These are phyloP conservation scores for Drosophila anceps DNA, from an alignment of 2,888 invertebrate species.

Conservation along the genomic window DNA sequence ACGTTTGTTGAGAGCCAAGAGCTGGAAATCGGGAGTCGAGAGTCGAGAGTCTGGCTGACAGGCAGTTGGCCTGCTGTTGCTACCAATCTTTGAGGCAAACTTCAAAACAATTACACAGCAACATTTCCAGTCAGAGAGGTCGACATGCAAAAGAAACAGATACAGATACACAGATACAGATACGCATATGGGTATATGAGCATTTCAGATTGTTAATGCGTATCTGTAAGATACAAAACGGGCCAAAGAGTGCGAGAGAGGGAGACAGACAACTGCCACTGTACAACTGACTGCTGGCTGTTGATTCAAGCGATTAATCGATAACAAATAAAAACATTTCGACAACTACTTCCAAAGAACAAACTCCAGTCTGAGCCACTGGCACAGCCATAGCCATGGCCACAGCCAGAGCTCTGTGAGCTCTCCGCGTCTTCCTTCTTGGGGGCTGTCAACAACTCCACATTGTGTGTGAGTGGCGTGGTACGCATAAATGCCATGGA, in stretches of 20 bases:
- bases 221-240: slow-evolving; percentile 41
- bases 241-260: not conserved
- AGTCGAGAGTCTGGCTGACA: slow-evolving; percentile 46
- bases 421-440: slow-evolving; percentile 2
- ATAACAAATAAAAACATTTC: slow-evolving; percentile 81
- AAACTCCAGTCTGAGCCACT: slow-evolving; percentile 26
- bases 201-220: slow-evolving; percentile 10
- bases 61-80: slow-evolving; percentile 69
- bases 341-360: slow-evolving; percentile 79
- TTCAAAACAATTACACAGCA: slow-evolving; percentile 81
- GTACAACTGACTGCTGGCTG: slow-evolving; percentile 57
- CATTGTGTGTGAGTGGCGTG: slow-evolving; percentile 78
- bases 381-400: slow-evolving; percentile 7
- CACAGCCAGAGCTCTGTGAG: not conserved
- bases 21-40: slow-evolving; percentile 11
- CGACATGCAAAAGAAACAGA: slow-evolving; percentile 56
- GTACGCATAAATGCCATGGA: slow-evolving; percentile 80
- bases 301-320: slow-evolving; percentile 80
- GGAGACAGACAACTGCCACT: slow-evolving; percentile 54
- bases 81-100: slow-evolving; percentile 77
- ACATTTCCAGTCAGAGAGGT: slow-evolving; percentile 61
- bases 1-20: not conserved
- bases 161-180: slow-evolving; percentile 20
- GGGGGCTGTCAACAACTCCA: slow-evolving; percentile 76
- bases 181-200: slow-evolving; percentile 1